phyloP scores from a whole-genome alignment of 2,888 invertebrate genomes.

The Torymus tubicola region DNA sequence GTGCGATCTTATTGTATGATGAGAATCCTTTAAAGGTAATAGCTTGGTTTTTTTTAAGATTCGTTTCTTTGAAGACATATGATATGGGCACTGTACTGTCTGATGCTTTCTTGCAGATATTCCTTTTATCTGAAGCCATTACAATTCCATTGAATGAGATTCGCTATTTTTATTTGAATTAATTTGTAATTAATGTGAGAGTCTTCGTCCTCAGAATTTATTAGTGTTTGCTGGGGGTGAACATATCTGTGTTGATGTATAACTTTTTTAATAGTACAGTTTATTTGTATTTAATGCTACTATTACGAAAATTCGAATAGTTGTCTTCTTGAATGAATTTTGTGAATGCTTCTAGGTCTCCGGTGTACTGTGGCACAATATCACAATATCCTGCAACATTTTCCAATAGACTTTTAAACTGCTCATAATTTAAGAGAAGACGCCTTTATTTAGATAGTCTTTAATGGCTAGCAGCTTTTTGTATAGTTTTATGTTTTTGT shows the following conservation, averaged over 20 bases:
- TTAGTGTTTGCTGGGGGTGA: background rate
- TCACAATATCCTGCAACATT: constrained; percentile 9
- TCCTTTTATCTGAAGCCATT: constrained; percentile 57
- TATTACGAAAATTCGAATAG: constrained; percentile 19
- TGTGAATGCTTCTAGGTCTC: constrained; percentile 5
- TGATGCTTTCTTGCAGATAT: too few species aligned
- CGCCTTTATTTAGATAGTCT: constrained; percentile 9
- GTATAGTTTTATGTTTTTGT: background rate
- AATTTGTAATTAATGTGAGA: too few species aligned
- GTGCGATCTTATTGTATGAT: too few species aligned
- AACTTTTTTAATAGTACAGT: constrained; percentile 32
- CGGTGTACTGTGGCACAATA: constrained; percentile 18
- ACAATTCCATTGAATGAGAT: constrained; percentile 61
- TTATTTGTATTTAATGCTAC: constrained; percentile 35
- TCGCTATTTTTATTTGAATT: background rate
- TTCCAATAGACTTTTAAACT: constrained; percentile 42
- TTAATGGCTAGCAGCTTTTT: background rate
- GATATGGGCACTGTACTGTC: too few species aligned
- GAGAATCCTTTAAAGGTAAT: too few species aligned
- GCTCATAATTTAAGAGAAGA: constrained; percentile 3
- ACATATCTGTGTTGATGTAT: background rate
- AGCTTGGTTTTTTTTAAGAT: too few species aligned
- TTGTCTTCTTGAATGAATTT: constrained; percentile 26
- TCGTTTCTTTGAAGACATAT: too few species aligned
- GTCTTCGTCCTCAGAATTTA: background rate